phyloP scores from a whole-genome alignment of 2,797 vertebrate species.

The Myotis daubentonii region DNA sequence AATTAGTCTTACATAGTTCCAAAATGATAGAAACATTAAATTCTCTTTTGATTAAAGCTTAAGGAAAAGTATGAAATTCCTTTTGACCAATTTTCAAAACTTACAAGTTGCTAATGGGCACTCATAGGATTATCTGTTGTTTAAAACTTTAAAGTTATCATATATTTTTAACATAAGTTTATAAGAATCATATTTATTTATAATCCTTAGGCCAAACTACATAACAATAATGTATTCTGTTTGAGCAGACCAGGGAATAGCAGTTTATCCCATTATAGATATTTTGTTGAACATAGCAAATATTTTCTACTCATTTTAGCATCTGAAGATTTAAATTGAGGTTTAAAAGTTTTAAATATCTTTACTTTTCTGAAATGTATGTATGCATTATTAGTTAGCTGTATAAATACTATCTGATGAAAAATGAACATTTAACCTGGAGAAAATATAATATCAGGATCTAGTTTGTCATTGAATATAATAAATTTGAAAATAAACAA shows the following conservation, averaged over 20 bases:
- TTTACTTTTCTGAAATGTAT: conserved; percentile 71
- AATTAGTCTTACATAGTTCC: neutral
- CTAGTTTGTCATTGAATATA: neutral
- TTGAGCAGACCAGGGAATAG: conserved; percentile 56
- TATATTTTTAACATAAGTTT: neutral
- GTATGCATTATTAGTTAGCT: conserved; percentile 18
- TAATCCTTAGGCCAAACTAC: neutral
- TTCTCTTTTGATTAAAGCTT: neutral
- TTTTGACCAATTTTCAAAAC: neutral
- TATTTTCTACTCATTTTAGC: conserved; percentile 64
- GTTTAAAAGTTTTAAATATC: conserved; percentile 54
- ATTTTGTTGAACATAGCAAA: conserved; percentile 61
- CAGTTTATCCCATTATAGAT: conserved; percentile 64
- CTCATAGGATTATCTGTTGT: neutral
- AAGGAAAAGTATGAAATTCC: neutral
- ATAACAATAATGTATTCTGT: conserved; percentile 39
- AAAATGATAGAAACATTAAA: neutral
- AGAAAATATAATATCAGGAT: neutral
- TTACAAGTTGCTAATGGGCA: neutral
- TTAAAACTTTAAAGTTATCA: neutral
- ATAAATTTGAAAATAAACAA: conserved; percentile 29
- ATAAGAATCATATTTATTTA: neutral
- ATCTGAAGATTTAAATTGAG: conserved; percentile 57
- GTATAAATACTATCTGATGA: neutral
- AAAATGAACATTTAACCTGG: conserved; percentile 8